phyloP scores from a whole-genome alignment of 2,113 vertebrate genomes.

The Cairina moschata region DNA sequence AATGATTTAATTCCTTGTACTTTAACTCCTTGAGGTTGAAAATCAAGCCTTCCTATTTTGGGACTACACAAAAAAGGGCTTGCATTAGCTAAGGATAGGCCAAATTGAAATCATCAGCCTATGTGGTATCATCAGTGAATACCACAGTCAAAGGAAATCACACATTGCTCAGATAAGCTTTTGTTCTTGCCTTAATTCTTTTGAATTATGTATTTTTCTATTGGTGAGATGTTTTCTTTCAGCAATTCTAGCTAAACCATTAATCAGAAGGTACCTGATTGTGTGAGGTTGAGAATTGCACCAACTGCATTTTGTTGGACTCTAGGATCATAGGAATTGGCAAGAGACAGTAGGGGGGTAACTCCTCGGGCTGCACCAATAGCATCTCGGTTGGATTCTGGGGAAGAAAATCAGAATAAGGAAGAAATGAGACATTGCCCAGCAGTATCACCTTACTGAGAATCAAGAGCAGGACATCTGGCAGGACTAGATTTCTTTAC shows the following conservation, averaged over 20 bases:
- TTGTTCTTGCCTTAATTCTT: background rate
- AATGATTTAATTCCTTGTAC: background rate
- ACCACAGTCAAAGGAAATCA: background rate
- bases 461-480: background rate
- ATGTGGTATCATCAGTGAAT: background rate
- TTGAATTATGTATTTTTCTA: background rate
- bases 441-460: background rate
- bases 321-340: conserved; percentile 78
- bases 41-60: background rate
- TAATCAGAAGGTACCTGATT: conserved; percentile 73
- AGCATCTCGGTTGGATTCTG: conserved; percentile 79
- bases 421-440: background rate
- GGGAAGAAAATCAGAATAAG: background rate
- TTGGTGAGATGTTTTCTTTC: background rate
- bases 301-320: conserved; percentile 83
- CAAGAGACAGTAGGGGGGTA: conserved; percentile 77
- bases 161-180: background rate
- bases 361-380: conserved; percentile 75
- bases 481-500: background rate
- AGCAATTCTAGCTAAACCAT: background rate
- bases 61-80: background rate
- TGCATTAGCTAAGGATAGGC: background rate
- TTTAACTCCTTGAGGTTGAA: background rate
- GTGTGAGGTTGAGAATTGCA: conserved; percentile 82
- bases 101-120: background rate